Evolutionary conservation across 2,797 vertebrate species (phyloP), one percentile per base, ranked within the genome.

Genomic region (Oreortyx pictus): DNA sequence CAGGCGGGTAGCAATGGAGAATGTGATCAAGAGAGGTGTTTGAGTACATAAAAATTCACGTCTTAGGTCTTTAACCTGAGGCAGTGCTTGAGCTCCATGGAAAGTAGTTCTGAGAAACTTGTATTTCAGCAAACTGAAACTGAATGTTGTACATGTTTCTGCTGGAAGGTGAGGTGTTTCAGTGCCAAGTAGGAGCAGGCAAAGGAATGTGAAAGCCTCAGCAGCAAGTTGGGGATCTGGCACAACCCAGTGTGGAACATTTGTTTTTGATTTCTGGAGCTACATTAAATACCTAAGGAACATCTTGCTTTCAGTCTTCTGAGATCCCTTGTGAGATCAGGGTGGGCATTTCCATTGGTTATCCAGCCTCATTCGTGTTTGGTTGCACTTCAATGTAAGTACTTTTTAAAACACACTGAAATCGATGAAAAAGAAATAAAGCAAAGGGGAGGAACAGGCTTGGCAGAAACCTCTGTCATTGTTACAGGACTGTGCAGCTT

Each of bases 371-470:
- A 54, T 18, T 80, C 71, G 41, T 25, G 19, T 81, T 90, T 79
- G 50, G 25, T 73, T 94, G 86, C 56, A 50, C 33, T 88, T 88
- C 17, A 11, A 27, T 54, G 13, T 10, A 43, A 77, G 18, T 64
- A 62, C 18, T 74, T 94, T 81, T 91, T 50, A 76, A 95, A 90
- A 88, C 73, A 89, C 70, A 80, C 50, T 74, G 49, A 93, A 94
- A 87, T 23, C 18, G 2, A 79, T 90, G 64, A 80, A 73, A 81
- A 92, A 93, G 75, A 93, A 86, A 78, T 39, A 87, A 91, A 84
- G 66, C 49, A 68, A 74, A 96, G 60, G 16, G 65, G 83, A 90
- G 65, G 67, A 29, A 3, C 47, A 44, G 68, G 16, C 76, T 95
- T 75, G 33, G 50, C 71, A 81, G 91, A 94, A 93, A 71, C 65